A percentile compares a stretch with the other conserved stretches of the same genome.
phyloP scores from a whole-genome alignment of 92 coral and sea anemone species.

The Parazoanthus swiftii region DNA sequence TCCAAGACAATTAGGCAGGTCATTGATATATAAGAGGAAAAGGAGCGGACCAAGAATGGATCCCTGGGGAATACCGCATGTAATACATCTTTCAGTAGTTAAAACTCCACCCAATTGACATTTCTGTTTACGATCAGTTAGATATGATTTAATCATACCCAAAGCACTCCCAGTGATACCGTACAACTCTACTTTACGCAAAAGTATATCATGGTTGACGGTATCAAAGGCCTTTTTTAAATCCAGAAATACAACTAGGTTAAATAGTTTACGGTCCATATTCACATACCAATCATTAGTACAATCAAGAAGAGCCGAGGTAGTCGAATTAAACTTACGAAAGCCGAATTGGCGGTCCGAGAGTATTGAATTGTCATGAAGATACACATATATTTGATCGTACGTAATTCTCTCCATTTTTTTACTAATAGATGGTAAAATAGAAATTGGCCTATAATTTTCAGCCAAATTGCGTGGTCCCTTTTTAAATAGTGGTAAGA shows the following conservation, averaged over 20 bases:
- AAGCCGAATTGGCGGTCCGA: no score
- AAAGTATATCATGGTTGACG: no score
- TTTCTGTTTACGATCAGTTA: no score
- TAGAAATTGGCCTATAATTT: slow-evolving; percentile 31
- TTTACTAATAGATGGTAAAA: slow-evolving; percentile 48
- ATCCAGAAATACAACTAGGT: no score
- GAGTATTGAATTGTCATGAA: neutral
- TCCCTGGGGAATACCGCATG: slow-evolving; percentile 36
- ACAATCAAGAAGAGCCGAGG: slow-evolving; percentile 1
- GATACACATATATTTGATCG: slow-evolving; percentile 39
- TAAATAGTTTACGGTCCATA: no score
- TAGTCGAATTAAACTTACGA: no score
- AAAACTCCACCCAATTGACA: neutral
- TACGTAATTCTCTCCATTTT: slow-evolving; percentile 41
- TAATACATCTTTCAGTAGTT: neutral
- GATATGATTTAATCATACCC: neutral
- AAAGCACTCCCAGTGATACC: slow-evolving; percentile 9
- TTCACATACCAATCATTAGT: slow-evolving; percentile 6
- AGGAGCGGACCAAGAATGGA: slow-evolving; percentile 41
- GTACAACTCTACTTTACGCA: no score
- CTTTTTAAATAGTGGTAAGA: slow-evolving; percentile 34
- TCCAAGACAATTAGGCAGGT: slow-evolving; percentile 31
- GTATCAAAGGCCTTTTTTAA: no score
- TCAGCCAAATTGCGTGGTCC: slow-evolving; percentile 38
- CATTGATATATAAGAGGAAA: slow-evolving; percentile 40